Evolutionary conservation across 2,888 invertebrate species (phyloP), one percentile per base, ranked within the genome.

Genomic region (Antheraea yamamai): DNA sequence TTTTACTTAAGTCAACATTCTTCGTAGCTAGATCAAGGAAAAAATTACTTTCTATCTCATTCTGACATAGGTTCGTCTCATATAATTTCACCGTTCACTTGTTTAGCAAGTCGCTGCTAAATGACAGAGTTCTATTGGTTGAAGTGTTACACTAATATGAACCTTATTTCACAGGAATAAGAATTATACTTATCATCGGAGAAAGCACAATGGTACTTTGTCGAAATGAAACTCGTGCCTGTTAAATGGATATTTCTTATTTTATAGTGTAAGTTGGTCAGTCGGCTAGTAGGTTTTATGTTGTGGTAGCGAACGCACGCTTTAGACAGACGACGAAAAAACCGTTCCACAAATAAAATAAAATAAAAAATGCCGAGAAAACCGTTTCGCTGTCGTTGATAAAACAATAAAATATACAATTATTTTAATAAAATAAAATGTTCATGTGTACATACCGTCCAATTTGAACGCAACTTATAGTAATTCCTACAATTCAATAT

Each of bases 1-100:
- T 52, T n/a, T 70, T 70, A 39, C 20, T 51, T 3, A 82, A 81
- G 82, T 87, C 79, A 79, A 78, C 61, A 87, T 84, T 83, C 79
- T 82, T 78, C 76, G 83, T 81, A 78, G 86, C 81, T 78, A 80
- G 79, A 83, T 83, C 85, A 83, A 84, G 84, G 89, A 91, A 91
- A 91, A 91, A 91, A 90, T 90, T 89, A 83, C 81, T 84, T 78
- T 76, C 88, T 80, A 76, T 94, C 94, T 82, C 90, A 77, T 77
- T 94, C 92, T 75, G 76, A 82, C 87, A 82, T 87, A 87, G 81
- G 84, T 83, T 88, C 85, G 84, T 94, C 92, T 91, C 90, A 87
- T 89, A 91, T 92, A 92, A 94, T 94, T 94, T 94, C 94, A 94
- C 95, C 95, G 94, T 93, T 95, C 94, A 94, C 94, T 93, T 91